A percentile compares a stretch with the other conserved stretches of the same genome.
Evolutionary conservation across 2,797 vertebrate species (phyloP).

Genomic region (Anabacerthia variegaticeps): DNA sequence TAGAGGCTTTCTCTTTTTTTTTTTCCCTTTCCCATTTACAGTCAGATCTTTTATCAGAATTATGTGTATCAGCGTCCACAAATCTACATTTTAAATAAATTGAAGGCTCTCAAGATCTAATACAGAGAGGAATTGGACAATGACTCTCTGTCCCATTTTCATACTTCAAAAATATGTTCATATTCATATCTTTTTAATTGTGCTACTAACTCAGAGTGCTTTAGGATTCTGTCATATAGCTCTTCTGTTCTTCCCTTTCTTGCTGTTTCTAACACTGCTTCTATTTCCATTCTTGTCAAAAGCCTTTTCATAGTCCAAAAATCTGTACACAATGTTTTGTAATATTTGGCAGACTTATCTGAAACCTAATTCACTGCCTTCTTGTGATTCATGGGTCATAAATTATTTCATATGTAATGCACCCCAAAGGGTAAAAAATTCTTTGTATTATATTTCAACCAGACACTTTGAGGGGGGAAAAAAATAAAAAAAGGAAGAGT

Average conservation of each 20-base stretch:
- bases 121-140: conserved; percentile 43
- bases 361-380: conserved; percentile 77
- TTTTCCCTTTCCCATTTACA: neutral
- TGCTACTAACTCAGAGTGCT: conserved; percentile 47
- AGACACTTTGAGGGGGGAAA: conserved; percentile 16
- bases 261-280: conserved; percentile 69
- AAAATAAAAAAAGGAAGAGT: neutral
- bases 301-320: conserved; percentile 76
- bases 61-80: neutral
- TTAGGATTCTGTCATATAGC: conserved; percentile 60
- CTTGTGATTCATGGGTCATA: conserved; percentile 77
- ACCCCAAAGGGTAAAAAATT: conserved; percentile 75
- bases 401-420: conserved; percentile 76
- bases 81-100: conserved; percentile 41
- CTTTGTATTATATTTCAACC: conserved; percentile 72
- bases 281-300: conserved; percentile 77
- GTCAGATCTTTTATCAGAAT: conserved; percentile 6
- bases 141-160: conserved; percentile 32
- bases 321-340: conserved; percentile 75
- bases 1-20: neutral
- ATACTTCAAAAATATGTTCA: conserved; percentile 48
- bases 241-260: conserved; percentile 69
- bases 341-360: conserved; percentile 77
- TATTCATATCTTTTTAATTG: conserved; percentile 61
- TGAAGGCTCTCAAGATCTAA: conserved; percentile 21